These are phyloP conservation scores for Puma concolor DNA, from an alignment of 2,113 vertebrate genomes.

Conservation along the genomic window DNA sequence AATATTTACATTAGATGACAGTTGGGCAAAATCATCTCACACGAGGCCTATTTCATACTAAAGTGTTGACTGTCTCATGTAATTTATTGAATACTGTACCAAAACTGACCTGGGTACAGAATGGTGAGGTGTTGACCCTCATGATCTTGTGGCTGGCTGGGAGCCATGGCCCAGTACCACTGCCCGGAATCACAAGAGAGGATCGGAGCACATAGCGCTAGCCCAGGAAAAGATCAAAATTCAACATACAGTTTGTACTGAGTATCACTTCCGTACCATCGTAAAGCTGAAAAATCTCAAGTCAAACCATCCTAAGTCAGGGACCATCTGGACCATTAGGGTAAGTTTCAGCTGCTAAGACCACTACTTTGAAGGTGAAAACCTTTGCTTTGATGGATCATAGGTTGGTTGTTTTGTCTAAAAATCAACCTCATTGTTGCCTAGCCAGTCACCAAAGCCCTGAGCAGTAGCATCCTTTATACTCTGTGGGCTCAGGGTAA, in stretches of 20 bases:
- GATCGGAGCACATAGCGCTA: not conserved
- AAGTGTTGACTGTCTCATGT: not conserved
- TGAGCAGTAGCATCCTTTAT: not conserved
- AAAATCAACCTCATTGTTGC: not conserved
- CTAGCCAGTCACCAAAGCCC: not conserved
- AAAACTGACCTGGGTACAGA: not conserved
- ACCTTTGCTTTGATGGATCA: slow-evolving; percentile 31
- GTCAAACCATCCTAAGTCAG: not conserved
- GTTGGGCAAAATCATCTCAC: not conserved
- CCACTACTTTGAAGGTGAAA: not conserved
- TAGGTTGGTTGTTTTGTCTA: not conserved
- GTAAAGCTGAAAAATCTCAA: not conserved
- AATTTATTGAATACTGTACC: not conserved
- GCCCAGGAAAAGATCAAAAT: not conserved
- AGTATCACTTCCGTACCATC: not conserved
- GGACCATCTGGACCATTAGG: not conserved
- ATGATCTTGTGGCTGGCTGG: not conserved
- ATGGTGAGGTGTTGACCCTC: not conserved
- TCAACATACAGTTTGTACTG: not conserved
- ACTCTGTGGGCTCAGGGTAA: not conserved
- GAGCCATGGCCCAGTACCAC: not conserved
- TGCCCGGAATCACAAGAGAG: not conserved
- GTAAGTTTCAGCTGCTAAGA: not conserved
- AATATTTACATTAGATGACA: not conserved
- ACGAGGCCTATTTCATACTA: not conserved